Evolutionary conservation across 2,797 vertebrate genomes (phyloP).

Genomic region (Microctenopoma lineatum): DNA sequence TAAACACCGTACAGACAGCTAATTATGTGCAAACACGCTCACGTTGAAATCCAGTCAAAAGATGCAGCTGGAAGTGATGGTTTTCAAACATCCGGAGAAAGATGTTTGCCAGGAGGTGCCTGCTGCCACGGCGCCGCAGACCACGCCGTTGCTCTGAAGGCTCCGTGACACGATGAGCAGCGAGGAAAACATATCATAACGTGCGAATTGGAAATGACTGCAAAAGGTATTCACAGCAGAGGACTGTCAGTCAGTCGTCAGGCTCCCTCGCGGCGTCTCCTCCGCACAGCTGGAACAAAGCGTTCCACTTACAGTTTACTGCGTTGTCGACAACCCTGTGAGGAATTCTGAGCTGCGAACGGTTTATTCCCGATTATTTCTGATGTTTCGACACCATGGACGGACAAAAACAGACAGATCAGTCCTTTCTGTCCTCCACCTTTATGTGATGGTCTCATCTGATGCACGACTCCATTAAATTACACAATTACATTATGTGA

Average conservation of each 20-base stretch:
- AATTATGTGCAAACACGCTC: neutral
- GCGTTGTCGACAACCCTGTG: neutral
- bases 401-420: neutral
- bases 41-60: too few relatives aligned
- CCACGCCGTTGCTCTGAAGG: neutral
- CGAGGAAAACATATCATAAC: neutral
- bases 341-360: slow-evolving; percentile 1
- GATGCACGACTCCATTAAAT: neutral
- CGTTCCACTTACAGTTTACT: neutral
- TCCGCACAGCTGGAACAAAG: slow-evolving; percentile 15
- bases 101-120: neutral
- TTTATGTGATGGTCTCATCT: neutral
- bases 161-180: neutral
- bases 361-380: neutral
- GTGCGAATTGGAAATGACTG: slow-evolving; percentile 37
- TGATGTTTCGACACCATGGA: neutral
- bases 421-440: neutral
- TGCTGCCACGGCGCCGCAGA: neutral
- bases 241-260: slow-evolving; percentile 7
- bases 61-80: too few relatives aligned
- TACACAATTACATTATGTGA: neutral
- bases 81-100: neutral
- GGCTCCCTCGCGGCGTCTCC: slow-evolving; percentile 12
- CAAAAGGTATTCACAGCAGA: neutral
- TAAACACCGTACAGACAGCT: neutral